Base-by-base conservation (phyloP, 2,888 invertebrate species). In the Chelonus formosanus region DNA sequence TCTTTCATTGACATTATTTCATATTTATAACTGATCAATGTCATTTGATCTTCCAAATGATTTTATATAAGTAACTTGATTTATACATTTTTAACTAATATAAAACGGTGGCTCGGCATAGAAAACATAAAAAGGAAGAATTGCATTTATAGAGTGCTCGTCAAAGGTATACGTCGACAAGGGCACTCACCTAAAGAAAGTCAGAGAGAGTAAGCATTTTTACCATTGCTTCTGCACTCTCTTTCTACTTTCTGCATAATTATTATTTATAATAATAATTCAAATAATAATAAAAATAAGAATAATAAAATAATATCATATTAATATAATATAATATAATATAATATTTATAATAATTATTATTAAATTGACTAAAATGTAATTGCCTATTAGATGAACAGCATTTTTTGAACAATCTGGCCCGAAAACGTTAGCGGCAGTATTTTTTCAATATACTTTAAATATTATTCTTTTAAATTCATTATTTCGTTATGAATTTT, bases 121-220 rank as follows among this genome's bases (percentile, higher is more conserved):
- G 5, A 54, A 35, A 34, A 52, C 7, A 32, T 35, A 36, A 43
- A 55, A 59, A 36, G 53, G n/a, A 44, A 52, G n/a, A 61, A 56
- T 74, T 70, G 65, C 69, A 72, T 71, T 65, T 52, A 55, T 64
- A 68, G 78, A 81, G 76, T 80, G 74, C 78, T 73, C 79, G 78
- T 79, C 80, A 75, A 79, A 74, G 78, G 72, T 72, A 73, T 70
- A 68, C 78, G 76, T 80, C 78, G 78, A 79, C 77, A 65, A 61
- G 75, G 73, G 78, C 76, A 80, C 77, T 80, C 62, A 58, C 43
- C 40, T 35, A 48, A 34, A 52, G 58, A 10, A 45, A 53, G 52
- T 44, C 20, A 58, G 52, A 57, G 44, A 57, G 63, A 63, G 58
- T 56, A 48, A 8, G 53, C 63, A 61, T 8, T n/a, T 35, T 34